Conservation (phyloP, 2,113 vertebrate genomes). For the Chunga burmeisteri region DNA sequence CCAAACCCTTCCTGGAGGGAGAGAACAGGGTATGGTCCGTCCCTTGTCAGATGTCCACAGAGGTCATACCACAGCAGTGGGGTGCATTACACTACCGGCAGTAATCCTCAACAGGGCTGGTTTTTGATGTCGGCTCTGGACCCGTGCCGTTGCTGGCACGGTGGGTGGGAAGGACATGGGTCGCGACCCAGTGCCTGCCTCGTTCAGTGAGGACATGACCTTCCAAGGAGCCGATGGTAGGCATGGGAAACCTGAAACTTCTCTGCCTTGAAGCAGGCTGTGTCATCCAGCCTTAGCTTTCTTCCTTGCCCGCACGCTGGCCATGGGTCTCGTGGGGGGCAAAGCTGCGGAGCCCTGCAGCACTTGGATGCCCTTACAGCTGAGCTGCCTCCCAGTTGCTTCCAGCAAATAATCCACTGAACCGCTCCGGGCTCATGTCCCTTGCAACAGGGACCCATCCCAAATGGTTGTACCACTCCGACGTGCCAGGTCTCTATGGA, state of each 20-base stretch:
- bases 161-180: not conserved
- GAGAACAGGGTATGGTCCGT: not conserved
- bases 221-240: not conserved
- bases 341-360: not conserved
- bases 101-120: not conserved
- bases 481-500: not conserved
- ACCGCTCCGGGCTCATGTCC: not conserved
- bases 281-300: not conserved
- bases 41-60: not conserved
- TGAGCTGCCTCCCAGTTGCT: not conserved
- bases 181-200: not conserved
- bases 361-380: not conserved
- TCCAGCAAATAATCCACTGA: not conserved
- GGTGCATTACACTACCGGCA: not conserved
- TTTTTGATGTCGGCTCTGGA: not conserved
- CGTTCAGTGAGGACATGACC: not conserved
- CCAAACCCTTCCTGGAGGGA: not conserved
- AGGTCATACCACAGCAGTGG: not conserved
- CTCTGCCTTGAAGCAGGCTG: not conserved
- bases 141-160: fast-evolving
- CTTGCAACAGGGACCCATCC: not conserved
- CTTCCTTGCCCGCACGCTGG: not conserved
- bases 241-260: not conserved
- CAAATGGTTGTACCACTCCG: not conserved
- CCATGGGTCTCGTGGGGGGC: not conserved